phyloP scores from a whole-genome alignment of 2,113 vertebrate species.

The Cairina moschata region DNA sequence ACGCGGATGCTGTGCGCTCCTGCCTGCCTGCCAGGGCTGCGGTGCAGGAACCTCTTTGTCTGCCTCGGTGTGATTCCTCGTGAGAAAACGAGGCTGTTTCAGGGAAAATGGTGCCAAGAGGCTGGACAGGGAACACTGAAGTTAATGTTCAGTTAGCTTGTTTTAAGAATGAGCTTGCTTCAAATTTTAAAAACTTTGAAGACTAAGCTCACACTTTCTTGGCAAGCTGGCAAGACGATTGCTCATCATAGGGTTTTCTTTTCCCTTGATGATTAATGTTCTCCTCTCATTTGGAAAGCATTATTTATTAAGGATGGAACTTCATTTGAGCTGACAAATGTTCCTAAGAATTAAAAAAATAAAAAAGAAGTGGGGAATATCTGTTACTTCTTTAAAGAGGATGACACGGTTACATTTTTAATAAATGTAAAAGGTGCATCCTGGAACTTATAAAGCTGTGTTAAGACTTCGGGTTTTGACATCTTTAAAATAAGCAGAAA shows the following conservation, averaged over 20 bases:
- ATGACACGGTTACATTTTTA: not conserved
- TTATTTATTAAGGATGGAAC: not conserved
- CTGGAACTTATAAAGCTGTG: not conserved
- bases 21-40: too few species aligned
- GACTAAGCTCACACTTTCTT: not conserved
- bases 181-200: not conserved
- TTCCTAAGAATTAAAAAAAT: not conserved
- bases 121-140: not conserved
- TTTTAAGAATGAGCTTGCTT: not conserved
- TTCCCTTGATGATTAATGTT: not conserved
- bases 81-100: not conserved
- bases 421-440: not conserved
- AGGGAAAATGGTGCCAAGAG: not conserved
- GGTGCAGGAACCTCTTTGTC: not conserved
- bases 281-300: not conserved
- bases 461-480: not conserved
- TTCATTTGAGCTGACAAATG: not conserved
- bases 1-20: not conserved
- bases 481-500: not conserved
- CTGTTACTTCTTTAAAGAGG: not conserved
- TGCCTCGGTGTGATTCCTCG: not conserved
- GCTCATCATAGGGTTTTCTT: not conserved
- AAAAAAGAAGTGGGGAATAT: not conserved
- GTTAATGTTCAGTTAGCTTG: not conserved
- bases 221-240: not conserved